These are phyloP conservation scores for Dermolepida albohirtum DNA, from an alignment of 2,888 invertebrate species.

Conservation along the genomic window DNA sequence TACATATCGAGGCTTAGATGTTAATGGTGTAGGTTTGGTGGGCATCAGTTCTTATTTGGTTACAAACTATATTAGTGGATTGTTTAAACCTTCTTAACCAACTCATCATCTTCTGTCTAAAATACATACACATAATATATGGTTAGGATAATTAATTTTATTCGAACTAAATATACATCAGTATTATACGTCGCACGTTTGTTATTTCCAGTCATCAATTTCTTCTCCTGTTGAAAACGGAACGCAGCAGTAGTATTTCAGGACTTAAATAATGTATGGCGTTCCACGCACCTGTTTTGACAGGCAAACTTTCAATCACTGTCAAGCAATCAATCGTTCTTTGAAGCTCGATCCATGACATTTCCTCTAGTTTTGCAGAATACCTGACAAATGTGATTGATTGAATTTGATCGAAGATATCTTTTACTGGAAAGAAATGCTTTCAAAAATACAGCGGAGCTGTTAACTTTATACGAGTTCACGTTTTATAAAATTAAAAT, in stretches of 20 bases:
- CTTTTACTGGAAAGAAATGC: slow-evolving; percentile 44
- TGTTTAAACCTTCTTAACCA: no score
- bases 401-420: slow-evolving; percentile 60
- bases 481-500: no score
- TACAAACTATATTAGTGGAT: no score
- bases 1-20: no score
- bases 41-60: no score
- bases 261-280: slow-evolving; percentile 52
- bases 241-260: slow-evolving; percentile 30
- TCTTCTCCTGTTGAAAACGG: slow-evolving; percentile 30
- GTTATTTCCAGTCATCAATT: slow-evolving; percentile 36
- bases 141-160: slow-evolving; percentile 19
- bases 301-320: slow-evolving; percentile 62
- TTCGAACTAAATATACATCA: slow-evolving; percentile 19
- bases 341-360: slow-evolving; percentile 59
- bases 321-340: slow-evolving; percentile 63
- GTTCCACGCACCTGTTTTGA: slow-evolving; percentile 56
- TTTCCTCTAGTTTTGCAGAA: slow-evolving; percentile 56
- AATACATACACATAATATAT: not conserved
- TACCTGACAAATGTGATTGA: slow-evolving; percentile 64
- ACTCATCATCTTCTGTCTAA: not conserved
- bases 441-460: slow-evolving; percentile 14
- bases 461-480: no score
- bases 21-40: no score
- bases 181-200: slow-evolving; percentile 26